Percentiles rank a stretch among this genome's conserved stretches.
phyloP scores from a whole-genome alignment of 2,888 invertebrate species.

The Entomobrya proxima region DNA sequence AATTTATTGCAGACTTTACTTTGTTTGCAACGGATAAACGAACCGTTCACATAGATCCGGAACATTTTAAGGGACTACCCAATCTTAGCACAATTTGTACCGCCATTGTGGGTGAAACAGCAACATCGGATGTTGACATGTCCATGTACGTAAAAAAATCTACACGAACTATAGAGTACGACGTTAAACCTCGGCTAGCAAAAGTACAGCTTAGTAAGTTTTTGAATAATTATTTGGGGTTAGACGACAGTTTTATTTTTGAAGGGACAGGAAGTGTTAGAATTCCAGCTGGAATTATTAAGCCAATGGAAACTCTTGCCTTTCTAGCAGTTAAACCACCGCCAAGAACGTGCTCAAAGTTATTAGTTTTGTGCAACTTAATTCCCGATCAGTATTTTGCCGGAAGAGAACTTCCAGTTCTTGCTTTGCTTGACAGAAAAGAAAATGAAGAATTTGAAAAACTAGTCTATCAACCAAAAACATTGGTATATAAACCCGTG shows the following conservation, averaged over 20 bases:
- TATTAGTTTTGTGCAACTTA: not conserved
- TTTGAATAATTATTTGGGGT: not conserved
- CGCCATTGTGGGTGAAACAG: not conserved
- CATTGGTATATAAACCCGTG: not conserved
- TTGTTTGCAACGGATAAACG: not conserved
- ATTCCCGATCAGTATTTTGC: not conserved
- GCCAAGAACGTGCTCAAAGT: not conserved
- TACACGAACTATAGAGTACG: not conserved
- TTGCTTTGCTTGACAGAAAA: not conserved
- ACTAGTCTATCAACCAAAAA: not conserved
- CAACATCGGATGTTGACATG: not conserved
- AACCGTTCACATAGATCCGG: not conserved
- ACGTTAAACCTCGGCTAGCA: not conserved
- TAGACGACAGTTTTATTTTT: not conserved
- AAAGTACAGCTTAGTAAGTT: not conserved
- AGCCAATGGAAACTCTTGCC: no score
- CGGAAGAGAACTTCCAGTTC: not conserved
- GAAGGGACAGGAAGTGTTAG: not conserved
- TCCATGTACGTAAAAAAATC: not conserved
- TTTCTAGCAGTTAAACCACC: not conserved
- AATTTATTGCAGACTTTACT: no score
- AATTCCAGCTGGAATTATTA: no score
- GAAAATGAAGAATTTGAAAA: not conserved
- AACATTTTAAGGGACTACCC: no score
- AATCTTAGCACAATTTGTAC: not conserved